phyloP scores from a whole-genome alignment of 2,888 invertebrate species.

The Geotrupes spiniger region DNA sequence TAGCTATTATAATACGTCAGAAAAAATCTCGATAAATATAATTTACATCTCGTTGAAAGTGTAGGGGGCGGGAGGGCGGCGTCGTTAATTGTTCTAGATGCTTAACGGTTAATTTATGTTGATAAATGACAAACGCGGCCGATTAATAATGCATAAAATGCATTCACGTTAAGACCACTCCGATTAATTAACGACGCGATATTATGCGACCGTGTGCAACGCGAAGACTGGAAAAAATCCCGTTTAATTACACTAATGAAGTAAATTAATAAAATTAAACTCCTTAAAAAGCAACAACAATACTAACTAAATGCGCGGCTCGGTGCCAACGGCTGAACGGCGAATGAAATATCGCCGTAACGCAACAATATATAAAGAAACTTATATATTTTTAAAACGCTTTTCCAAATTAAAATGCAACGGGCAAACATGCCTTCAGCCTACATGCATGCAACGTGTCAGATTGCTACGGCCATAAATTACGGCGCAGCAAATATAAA shows the following conservation, averaged over 20 bases:
- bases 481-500: constrained; percentile 48
- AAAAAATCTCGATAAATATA: constrained; percentile 1
- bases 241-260: constrained; percentile 18
- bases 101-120: constrained; percentile 16
- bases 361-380: constrained; percentile 12
- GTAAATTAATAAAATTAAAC: constrained; percentile 15
- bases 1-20: neutral
- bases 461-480: constrained; percentile 47
- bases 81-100: constrained; percentile 16
- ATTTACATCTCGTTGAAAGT: constrained; percentile 4
- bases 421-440: constrained; percentile 48
- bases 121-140: constrained; percentile 10
- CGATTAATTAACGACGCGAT: constrained; percentile 17
- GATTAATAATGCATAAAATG: constrained; percentile 15
- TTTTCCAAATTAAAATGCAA: constrained; percentile 50
- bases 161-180: constrained; percentile 9
- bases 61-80: neutral
- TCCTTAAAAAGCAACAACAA: constrained; percentile 5
- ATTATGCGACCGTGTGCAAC: constrained; percentile 1
- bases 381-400: constrained; percentile 31
- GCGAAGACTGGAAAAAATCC: constrained; percentile 6
- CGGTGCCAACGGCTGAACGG: neutral
- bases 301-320: neutral
- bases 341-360: constrained; percentile 8
- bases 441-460: constrained; percentile 51